Base-by-base conservation (phyloP, 2,888 invertebrate genomes). In the Macaria liturata region DNA sequence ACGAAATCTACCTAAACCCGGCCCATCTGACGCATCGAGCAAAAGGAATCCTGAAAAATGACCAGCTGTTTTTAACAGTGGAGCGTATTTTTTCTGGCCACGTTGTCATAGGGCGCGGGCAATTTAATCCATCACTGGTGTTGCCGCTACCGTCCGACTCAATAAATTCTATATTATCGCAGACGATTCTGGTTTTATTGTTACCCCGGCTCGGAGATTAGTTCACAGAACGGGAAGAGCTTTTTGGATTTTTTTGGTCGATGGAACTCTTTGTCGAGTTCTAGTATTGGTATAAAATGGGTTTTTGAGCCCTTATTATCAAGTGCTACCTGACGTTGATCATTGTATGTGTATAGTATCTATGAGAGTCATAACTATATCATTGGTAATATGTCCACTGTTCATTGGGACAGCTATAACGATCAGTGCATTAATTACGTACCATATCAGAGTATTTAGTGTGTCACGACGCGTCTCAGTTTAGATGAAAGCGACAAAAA, bases 11-110 rank as follows among this genome's bases (percentile, higher is more conserved):
- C 49, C 48, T 34, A 80, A 78, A 78, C 74, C 74, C 76, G 74
- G 69, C 71, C 82, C 84, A 88, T 85, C 88, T 84, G 86, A 81
- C 82, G 70, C 74, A 68, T 70, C 73, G 83, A 92, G 88, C 86
- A 92, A 92, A 92, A 91, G 91, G 86, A 92, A 91, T 85, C 81
- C 82, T 92, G 91, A 92, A 92, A 91, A 91, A 92, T 92, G 88
- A 91, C 91, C 91, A 91, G 88, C 86, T 92, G 92, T 78, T 91
- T 88, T 88, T 90, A 88, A 91, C 88, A 87, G 84, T 78, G 76
- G 76, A 83, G 79, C 84, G 86, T 88, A 88, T 92, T 92, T 92
- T 88, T 92, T 89, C 86, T 88, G 81, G 84, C 86, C 84, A 86
- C 87, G 87, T 91, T 92, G 92, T 92, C 92, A 92, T 89, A 91